Evolutionary conservation across 1,140 invertebrate genomes (phyloP).

Genomic region (Daktulosphaira vitifoliae): DNA sequence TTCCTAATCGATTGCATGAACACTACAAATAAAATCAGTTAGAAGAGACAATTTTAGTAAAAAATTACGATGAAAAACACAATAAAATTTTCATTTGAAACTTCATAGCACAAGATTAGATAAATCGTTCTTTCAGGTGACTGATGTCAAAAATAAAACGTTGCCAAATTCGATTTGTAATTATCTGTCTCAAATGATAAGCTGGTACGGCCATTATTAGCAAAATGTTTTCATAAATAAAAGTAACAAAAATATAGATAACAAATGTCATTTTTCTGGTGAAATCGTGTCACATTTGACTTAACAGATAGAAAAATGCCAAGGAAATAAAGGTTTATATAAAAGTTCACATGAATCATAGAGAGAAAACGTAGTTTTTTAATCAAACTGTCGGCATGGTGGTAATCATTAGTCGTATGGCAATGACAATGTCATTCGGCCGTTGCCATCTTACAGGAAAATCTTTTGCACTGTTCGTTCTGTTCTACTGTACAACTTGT

Average conservation of each 20-base stretch:
- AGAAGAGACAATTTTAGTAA: too few species aligned
- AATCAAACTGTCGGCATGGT: slow-evolving; percentile 28
- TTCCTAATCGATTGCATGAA: too few species aligned
- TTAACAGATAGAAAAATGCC: too few species aligned
- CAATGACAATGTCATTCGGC: slow-evolving; percentile 6
- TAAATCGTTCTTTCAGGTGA: too few species aligned
- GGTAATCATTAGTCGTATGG: slow-evolving; percentile 22
- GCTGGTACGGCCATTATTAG: too few species aligned
- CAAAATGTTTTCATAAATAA: background rate
- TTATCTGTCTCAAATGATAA: slow-evolving; percentile 14
- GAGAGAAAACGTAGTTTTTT: background rate
- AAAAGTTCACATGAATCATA: slow-evolving; percentile 12
- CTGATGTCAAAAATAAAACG: background rate
- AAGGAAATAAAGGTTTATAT: slow-evolving; percentile 16
- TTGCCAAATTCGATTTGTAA: slow-evolving; percentile 21
- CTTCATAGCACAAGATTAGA: too few species aligned
- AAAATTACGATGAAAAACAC: too few species aligned
- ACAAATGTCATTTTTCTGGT: slow-evolving; percentile 27
- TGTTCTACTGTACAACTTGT: background rate
- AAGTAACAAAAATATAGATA: slow-evolving; percentile 4
- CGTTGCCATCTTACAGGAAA: background rate
- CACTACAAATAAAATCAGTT: too few species aligned
- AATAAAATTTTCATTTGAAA: too few species aligned
- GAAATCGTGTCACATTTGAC: too few species aligned
- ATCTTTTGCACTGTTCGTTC: slow-evolving; percentile 2